Conservation (phyloP, 1,140 invertebrate genomes). For the Drosophila elegans region DNA sequence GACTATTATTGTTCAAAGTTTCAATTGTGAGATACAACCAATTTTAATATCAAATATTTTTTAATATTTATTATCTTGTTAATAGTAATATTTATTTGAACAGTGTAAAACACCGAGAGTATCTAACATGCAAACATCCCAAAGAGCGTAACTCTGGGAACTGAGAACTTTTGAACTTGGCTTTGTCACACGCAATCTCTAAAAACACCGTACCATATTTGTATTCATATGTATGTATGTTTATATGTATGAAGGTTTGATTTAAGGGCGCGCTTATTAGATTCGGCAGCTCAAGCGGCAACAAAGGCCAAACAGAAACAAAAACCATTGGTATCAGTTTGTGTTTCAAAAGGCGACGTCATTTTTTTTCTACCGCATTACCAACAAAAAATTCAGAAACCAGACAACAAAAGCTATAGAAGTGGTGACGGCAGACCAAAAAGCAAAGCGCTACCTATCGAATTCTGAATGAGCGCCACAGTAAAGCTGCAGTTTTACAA, state of each 20-base stretch:
- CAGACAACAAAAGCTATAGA: conserved; percentile 17
- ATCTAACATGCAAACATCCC: neutral
- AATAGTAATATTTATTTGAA: neutral
- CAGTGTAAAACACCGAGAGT: conserved; percentile 7
- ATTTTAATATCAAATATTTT: neutral
- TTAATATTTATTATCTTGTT: neutral
- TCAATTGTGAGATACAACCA: too few relatives aligned
- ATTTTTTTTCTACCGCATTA: conserved; percentile 1
- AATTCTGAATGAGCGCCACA: conserved; percentile 4
- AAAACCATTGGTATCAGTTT: conserved; percentile 15
- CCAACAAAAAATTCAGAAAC: neutral
- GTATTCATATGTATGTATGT: neutral
- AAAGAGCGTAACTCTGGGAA: conserved; percentile 7
- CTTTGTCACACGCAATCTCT: conserved; percentile 53
- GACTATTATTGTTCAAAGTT: too few relatives aligned
- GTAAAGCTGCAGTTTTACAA: conserved; percentile 7
- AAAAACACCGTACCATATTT: neutral
- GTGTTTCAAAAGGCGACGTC: conserved; percentile 29
- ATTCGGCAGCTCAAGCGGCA: conserved; percentile 39
- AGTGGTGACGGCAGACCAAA: conserved; percentile 21
- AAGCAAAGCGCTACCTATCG: conserved; percentile 38
- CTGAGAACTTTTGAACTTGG: conserved; percentile 73
- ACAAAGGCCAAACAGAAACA: conserved; percentile 40
- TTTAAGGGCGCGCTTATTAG: conserved; percentile 40
- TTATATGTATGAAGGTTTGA: neutral